Conservation (phyloP, 2,888 invertebrate species). For the Papilio gigon region DNA sequence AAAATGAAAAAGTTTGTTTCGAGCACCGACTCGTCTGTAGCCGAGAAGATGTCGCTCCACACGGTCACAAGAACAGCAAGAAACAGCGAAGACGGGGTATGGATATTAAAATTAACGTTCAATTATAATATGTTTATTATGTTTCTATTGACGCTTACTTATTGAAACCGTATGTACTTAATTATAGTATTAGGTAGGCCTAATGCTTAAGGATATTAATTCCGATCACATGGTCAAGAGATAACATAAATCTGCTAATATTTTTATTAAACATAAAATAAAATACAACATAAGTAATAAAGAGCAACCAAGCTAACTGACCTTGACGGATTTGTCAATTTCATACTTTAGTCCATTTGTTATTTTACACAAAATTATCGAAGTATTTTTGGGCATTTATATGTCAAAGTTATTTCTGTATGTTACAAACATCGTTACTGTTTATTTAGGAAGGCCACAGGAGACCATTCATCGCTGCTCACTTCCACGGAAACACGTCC, state of each 20-base stretch:
- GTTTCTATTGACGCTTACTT: too few species aligned
- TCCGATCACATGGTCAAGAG: too few species aligned
- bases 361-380: background rate
- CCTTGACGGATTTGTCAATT: too few species aligned
- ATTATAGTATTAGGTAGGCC: background rate
- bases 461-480: constrained; percentile 79
- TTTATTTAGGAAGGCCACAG: constrained; percentile 54
- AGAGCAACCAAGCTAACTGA: too few species aligned
- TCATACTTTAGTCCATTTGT: background rate
- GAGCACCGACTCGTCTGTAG: constrained; percentile 47
- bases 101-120: background rate
- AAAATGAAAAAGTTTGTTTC: constrained; percentile 68
- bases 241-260: too few species aligned
- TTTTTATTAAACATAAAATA: too few species aligned
- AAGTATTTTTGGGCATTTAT: background rate
- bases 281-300: too few species aligned
- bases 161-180: background rate
- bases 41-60: constrained; percentile 56
- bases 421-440: background rate
- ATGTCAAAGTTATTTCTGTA: background rate
- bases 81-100: constrained; percentile 69
- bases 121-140: too few species aligned
- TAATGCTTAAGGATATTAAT: too few species aligned
- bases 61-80: constrained; percentile 68
- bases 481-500: constrained; percentile 85